Evolutionary conservation across 2,888 invertebrate species (phyloP).

Genomic region (Chymomyza caudatula): DNA sequence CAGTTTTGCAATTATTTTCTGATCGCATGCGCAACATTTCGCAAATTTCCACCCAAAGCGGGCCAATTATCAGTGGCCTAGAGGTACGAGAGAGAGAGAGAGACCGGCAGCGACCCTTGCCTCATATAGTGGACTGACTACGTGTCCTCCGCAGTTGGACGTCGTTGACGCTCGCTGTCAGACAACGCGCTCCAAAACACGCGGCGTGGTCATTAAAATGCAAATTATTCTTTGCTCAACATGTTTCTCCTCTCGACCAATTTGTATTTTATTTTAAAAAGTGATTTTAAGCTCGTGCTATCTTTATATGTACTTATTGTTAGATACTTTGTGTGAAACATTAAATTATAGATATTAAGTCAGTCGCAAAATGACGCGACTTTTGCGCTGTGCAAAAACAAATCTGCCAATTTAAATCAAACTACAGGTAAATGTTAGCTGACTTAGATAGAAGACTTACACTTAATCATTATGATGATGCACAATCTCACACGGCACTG

Average conservation of each 20-base stretch:
- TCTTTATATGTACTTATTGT: too few relatives aligned
- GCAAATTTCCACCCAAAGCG: background rate
- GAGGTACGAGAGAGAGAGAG: background rate
- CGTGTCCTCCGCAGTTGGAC: background rate
- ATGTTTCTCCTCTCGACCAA: background rate
- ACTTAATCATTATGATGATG: too few relatives aligned
- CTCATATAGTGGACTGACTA: background rate
- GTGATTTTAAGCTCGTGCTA: background rate
- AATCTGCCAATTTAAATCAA: too few relatives aligned
- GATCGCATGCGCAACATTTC: background rate
- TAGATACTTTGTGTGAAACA: background rate
- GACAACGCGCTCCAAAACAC: background rate
- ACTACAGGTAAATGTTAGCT: too few relatives aligned
- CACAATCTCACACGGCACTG: too few relatives aligned
- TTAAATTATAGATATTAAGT: too few relatives aligned
- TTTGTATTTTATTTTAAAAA: background rate
- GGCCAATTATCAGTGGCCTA: background rate
- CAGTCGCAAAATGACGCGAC: too few relatives aligned
- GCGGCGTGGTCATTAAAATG: conserved; percentile 3
- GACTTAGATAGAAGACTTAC: too few relatives aligned
- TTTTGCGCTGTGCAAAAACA: too few relatives aligned
- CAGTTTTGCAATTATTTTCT: background rate
- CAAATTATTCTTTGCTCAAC: background rate
- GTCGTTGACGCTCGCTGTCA: background rate
- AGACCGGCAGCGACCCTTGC: background rate